A percentile compares a stretch with the other conserved stretches of the same genome.
These are phyloP conservation scores for Nyctalus aviator DNA, from an alignment of 2,797 vertebrate genomes.

Conservation along the genomic window DNA sequence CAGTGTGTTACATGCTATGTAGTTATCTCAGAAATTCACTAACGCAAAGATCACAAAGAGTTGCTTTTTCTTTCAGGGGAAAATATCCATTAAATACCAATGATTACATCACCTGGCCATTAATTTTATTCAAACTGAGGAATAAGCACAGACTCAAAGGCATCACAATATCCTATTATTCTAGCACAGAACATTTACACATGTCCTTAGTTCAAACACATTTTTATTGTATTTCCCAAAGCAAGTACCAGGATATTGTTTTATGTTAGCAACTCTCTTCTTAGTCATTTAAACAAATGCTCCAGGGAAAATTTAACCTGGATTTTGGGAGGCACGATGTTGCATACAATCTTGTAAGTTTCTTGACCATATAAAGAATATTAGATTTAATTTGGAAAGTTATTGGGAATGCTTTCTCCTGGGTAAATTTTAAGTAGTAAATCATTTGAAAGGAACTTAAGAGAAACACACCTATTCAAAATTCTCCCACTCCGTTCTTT, in stretches of 20 bases:
- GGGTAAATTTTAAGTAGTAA: slow-evolving; percentile 53
- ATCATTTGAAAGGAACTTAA: slow-evolving; percentile 61
- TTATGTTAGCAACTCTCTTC: slow-evolving; percentile 58
- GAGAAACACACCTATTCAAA: slow-evolving; percentile 29
- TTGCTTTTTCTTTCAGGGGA: slow-evolving; percentile 29
- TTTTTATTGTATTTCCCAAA: slow-evolving; percentile 61
- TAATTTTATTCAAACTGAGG: slow-evolving; percentile 61
- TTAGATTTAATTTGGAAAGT: slow-evolving; percentile 60
- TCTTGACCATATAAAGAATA: slow-evolving; percentile 53
- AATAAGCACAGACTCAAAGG: slow-evolving; percentile 60
- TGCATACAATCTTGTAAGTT: slow-evolving; percentile 56
- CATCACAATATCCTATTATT: slow-evolving; percentile 62
- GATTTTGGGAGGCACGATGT: slow-evolving; percentile 35
- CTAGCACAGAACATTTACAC: slow-evolving; percentile 61
- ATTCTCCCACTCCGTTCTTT: slow-evolving; percentile 43
- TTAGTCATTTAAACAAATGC: slow-evolving; percentile 57
- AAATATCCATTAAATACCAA: slow-evolving; percentile 58
- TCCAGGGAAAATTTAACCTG: slow-evolving; percentile 58
- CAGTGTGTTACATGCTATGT: slow-evolving; percentile 16
- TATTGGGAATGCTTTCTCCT: slow-evolving; percentile 38
- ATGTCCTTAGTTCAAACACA: slow-evolving; percentile 64
- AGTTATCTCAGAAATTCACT: slow-evolving; percentile 56
- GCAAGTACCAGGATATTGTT: slow-evolving; percentile 62
- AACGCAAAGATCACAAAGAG: slow-evolving; percentile 57
- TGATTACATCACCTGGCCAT: slow-evolving; percentile 61